Evolutionary conservation across 2,888 invertebrate genomes (phyloP), one percentile per base, ranked within the genome.

Genomic region (Cinara cedri): DNA sequence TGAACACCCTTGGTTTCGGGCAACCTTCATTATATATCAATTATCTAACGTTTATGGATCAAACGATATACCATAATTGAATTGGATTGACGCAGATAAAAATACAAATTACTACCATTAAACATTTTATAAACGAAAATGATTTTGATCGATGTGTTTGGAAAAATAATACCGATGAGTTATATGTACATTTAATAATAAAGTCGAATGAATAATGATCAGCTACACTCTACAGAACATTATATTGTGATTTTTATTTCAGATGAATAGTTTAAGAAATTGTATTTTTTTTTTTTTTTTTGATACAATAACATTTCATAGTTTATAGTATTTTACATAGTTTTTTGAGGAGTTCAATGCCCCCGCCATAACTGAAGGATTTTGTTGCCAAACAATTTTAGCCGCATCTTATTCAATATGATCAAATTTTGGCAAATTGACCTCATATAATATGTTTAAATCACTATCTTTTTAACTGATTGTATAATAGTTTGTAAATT

Each of bases 361-460:
- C 60, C 62, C 26, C 14, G 62, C 14, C 60, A 34, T 34, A 72
- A 72, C 72, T 26, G 72, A 19, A 49, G 26, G 60, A 14, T 72
- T 72, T 26, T 19, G 62, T 60, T 72, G 72, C 72, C 72, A 62
- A 72, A 72, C 60, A 60, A 49, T 49, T 49, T 62, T 34, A 62
- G 72, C 62, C 62, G 49, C 49, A 60, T 19, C 55, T 62, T 46
- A 26, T 72, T 60, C 26, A 21, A 60, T 60, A n/a, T 19, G 16
- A 34, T 34, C 3, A 9, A 49, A 72, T 62, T 60, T 72, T 62
- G 72, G 72, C 62, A 60, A 72, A 72, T 34, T 26, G 8, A 44
- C 34, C 34, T 3, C 34, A 34, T n/a, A 34, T 34, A 72, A n/a
- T 72, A 42, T 1, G 10, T n/a, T 24, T 44, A 26, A n/a, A 60